Conservation (phyloP, 2,113 vertebrate species). For the Baryphthengus martii region DNA sequence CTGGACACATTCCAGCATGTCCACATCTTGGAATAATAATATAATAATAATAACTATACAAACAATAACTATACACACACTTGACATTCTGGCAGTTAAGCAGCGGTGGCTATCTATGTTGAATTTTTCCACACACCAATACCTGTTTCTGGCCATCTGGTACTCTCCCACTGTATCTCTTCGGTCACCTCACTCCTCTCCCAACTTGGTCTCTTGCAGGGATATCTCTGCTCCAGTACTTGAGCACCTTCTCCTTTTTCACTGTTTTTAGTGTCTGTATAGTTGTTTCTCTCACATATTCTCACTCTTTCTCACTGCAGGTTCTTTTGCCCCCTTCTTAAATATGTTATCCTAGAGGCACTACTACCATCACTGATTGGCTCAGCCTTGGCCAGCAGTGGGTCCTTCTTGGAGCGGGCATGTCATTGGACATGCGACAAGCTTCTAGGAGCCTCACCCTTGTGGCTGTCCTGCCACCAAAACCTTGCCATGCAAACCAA, state of each 20-base stretch:
- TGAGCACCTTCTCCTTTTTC: neutral
- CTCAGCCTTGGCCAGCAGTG: neutral
- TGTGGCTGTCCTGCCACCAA: neutral
- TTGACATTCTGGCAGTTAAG: neutral
- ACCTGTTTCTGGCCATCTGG: neutral
- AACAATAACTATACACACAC: neutral
- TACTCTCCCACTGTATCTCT: neutral
- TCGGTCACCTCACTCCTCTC: neutral
- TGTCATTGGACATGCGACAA: fast-evolving
- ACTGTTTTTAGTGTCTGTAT: neutral
- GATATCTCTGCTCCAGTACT: neutral
- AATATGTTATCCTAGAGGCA: neutral
- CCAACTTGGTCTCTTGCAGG: neutral
- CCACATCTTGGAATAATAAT: no score
- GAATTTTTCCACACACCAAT: neutral
- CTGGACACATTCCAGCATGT: no score
- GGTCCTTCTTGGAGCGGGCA: neutral
- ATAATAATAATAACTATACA: no score
- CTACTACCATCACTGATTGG: neutral
- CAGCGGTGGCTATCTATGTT: neutral
- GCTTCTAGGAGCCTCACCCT: neutral
- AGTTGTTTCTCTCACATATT: neutral
- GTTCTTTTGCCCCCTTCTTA: neutral
- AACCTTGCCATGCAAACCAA: neutral
- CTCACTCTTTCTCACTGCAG: neutral